Conservation (phyloP, 1,140 invertebrate species). For the Argopecten irradians region DNA sequence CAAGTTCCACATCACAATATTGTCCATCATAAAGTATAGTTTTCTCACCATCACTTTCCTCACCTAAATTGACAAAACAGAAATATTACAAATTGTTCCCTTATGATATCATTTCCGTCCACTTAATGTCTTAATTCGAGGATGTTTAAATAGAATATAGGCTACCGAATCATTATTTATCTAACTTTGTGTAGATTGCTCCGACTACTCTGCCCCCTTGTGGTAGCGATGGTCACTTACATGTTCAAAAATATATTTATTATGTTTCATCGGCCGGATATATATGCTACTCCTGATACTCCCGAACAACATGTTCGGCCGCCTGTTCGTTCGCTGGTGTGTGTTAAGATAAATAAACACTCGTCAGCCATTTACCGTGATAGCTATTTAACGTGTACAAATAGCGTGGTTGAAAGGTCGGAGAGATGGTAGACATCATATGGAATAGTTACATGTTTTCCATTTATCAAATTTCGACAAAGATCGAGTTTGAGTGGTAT, state of each 20-base stretch:
- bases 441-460: not conserved
- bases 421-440: not conserved
- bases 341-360: not conserved
- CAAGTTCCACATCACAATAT: too few relatives aligned
- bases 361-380: not conserved
- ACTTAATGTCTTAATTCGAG: not conserved
- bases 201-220: not conserved
- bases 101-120: not conserved
- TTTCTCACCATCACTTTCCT: too few relatives aligned
- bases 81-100: not conserved
- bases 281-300: not conserved
- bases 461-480: not conserved
- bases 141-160: too few relatives aligned
- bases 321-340: not conserved
- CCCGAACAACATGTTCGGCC: not conserved
- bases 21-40: too few relatives aligned
- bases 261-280: not conserved
- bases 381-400: constrained; percentile 17
- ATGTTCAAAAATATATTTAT: not conserved
- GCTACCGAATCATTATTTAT: not conserved
- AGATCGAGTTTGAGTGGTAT: not conserved
- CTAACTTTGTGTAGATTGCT: not conserved
- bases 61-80: too few relatives aligned
- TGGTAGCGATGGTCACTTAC: not conserved
- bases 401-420: not conserved